These are phyloP conservation scores for Disparrhopalites patrizii DNA, from an alignment of 2,888 invertebrate species.

Conservation along the genomic window DNA sequence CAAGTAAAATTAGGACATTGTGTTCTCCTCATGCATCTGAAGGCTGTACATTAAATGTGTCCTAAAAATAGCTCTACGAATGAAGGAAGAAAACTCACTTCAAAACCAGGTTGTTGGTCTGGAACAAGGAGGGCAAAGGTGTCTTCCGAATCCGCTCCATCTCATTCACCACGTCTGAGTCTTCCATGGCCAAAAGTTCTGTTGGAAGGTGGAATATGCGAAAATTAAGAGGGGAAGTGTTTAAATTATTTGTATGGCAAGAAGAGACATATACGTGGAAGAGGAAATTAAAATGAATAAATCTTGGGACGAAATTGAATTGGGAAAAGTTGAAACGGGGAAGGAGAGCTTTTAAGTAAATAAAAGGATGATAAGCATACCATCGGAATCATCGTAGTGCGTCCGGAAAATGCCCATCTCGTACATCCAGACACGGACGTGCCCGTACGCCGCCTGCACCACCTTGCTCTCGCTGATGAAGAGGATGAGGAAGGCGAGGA, in stretches of 20 bases:
- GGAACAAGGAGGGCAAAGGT: conserved; percentile 16
- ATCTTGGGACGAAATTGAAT: no score
- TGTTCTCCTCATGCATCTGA: not conserved
- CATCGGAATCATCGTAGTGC: conserved; percentile 27
- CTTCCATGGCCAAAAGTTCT: conserved; percentile 33
- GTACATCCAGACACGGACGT: conserved; percentile 12
- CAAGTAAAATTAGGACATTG: not conserved
- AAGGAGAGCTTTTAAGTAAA: no score
- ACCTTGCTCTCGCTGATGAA: conserved; percentile 38
- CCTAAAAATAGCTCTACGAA: not conserved
- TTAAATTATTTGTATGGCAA: no score
- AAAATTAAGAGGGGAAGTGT: no score
- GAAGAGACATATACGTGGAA: no score
- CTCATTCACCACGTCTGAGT: conserved; percentile 44
- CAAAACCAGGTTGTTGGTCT: conserved; percentile 31
- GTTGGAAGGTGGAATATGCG: no score
- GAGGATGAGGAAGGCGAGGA: conserved; percentile 29
- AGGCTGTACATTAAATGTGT: not conserved
- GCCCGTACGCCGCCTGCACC: conserved; percentile 22
- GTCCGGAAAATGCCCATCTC: conserved; percentile 4
- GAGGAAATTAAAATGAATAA: no score
- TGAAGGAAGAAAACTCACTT: conserved; percentile 9
- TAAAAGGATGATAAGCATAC: no score
- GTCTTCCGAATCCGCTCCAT: conserved; percentile 37
- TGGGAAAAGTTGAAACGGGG: no score